Evolutionary conservation across 1,140 invertebrate genomes (phyloP).

Genomic region (Forficula auricularia): DNA sequence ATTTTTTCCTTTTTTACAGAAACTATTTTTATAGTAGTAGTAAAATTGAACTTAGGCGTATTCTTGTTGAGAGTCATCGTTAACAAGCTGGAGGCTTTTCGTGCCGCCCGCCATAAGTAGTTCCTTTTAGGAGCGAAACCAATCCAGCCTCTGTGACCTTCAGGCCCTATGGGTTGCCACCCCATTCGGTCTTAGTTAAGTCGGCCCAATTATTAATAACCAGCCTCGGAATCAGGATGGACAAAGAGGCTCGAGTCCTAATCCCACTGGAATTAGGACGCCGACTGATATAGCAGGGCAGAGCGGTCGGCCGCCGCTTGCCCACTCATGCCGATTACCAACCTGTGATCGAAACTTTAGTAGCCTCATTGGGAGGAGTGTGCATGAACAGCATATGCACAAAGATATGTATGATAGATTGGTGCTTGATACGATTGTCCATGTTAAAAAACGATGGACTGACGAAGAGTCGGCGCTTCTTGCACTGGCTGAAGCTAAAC

Average conservation of each 20-base stretch:
- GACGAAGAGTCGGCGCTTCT: conserved; percentile 3
- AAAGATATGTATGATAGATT: conserved; percentile 10
- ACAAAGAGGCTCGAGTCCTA: neutral
- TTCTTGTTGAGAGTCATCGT: too few relatives aligned
- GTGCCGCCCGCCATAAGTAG: too few relatives aligned
- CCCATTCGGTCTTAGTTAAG: conserved; percentile 2
- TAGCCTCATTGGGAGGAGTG: conserved; percentile 4
- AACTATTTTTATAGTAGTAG: too few relatives aligned
- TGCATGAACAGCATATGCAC: conserved; percentile 7
- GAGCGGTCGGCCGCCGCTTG: neutral
- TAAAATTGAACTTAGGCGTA: too few relatives aligned
- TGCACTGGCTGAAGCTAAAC: conserved; percentile 6
- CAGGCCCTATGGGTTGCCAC: conserved; percentile 10
- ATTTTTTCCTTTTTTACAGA: too few relatives aligned
- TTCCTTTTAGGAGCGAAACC: too few relatives aligned
- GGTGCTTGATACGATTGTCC: neutral
- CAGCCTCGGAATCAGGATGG: conserved; percentile 5
- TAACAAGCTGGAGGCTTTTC: too few relatives aligned
- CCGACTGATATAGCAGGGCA: conserved; percentile 2
- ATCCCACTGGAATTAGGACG: conserved; percentile 1
- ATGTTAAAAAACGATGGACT: conserved; percentile 3
- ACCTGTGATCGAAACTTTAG: conserved; percentile 2
- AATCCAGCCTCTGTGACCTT: too few relatives aligned
- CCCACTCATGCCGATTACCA: conserved; percentile 2
- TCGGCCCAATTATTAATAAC: conserved; percentile 2